A percentile compares a stretch with the other conserved stretches of the same genome.
Evolutionary conservation across 2,888 invertebrate species (phyloP).

Genomic region (Agrotis segetum): DNA sequence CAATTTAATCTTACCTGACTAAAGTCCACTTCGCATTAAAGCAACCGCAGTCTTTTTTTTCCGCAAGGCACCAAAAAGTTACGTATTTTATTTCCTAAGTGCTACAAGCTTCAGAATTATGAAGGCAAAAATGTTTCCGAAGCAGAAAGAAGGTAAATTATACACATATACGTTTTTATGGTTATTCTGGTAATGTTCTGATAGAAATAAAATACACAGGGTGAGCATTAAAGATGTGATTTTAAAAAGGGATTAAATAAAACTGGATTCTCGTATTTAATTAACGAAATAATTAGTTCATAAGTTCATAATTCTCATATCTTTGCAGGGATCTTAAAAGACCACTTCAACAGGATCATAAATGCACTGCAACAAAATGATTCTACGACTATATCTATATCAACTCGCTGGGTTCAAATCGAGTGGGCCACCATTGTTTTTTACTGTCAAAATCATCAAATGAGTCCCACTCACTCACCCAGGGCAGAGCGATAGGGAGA

Average conservation of each 20-base stretch:
- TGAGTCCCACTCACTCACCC: too few species aligned
- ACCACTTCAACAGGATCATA: too few species aligned
- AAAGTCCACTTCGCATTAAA: constrained; percentile 26
- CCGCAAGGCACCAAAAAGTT: constrained; percentile 31
- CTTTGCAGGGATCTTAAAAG: too few species aligned
- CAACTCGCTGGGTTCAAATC: too few species aligned
- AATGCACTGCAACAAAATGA: too few species aligned
- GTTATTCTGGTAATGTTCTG: neutral
- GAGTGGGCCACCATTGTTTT: too few species aligned
- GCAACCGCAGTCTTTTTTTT: constrained; percentile 30
- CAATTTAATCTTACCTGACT: constrained; percentile 21
- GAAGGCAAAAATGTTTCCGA: constrained; percentile 29
- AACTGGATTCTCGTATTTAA: neutral
- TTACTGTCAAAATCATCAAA: too few species aligned
- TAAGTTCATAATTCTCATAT: neutral
- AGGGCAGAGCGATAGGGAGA: too few species aligned
- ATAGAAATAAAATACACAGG: neutral
- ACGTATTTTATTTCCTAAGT: constrained; percentile 53
- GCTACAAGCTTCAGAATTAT: constrained; percentile 45
- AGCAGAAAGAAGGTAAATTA: neutral
- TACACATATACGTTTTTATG: neutral
- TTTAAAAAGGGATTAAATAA: neutral
- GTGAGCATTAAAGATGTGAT: neutral
- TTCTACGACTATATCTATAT: too few species aligned
- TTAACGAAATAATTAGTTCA: neutral